Conservation (phyloP, 2,888 invertebrate genomes). For the Thera britannica region DNA sequence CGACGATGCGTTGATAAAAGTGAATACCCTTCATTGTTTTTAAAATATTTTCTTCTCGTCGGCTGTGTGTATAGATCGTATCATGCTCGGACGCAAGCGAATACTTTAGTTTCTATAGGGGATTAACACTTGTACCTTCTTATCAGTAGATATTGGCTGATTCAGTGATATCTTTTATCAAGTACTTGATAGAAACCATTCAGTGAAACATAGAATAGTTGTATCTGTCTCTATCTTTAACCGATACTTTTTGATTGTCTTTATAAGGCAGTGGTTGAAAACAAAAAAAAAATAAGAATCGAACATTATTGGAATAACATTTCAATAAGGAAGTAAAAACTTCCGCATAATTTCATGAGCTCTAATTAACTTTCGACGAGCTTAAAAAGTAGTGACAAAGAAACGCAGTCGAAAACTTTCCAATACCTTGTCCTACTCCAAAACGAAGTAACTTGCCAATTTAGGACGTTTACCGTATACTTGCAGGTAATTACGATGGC, state of each 20-base stretch:
- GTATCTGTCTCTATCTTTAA: conserved; percentile 14
- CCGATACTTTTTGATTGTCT: not conserved
- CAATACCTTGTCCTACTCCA: conserved; percentile 40
- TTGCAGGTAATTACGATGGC: conserved; percentile 21
- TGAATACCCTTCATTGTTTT: conserved; percentile 79
- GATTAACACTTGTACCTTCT: conserved; percentile 57
- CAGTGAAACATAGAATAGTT: not conserved
- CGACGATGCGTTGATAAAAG: conserved; percentile 80
- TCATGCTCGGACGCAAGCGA: conserved; percentile 58
- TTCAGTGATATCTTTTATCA: conserved; percentile 47
- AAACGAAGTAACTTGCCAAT: conserved; percentile 31
- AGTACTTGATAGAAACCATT: conserved; percentile 28
- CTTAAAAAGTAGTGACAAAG: conserved; percentile 27
- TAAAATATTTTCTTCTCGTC: conserved; percentile 71
- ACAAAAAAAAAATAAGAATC: not conserved
- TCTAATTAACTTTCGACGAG: conserved; percentile 18
- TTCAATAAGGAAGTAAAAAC: conserved; percentile 24
- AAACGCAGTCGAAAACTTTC: conserved; percentile 35
- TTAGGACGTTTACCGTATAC: conserved; percentile 34
- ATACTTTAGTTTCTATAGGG: conserved; percentile 56
- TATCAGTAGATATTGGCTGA: conserved; percentile 62
- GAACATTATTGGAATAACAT: conserved; percentile 6
- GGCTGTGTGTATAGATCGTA: conserved; percentile 63
- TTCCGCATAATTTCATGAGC: conserved; percentile 18
- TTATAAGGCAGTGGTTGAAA: not conserved